Evolutionary conservation across 2,888 invertebrate species (phyloP).

Genomic region (Panopea generosa): DNA sequence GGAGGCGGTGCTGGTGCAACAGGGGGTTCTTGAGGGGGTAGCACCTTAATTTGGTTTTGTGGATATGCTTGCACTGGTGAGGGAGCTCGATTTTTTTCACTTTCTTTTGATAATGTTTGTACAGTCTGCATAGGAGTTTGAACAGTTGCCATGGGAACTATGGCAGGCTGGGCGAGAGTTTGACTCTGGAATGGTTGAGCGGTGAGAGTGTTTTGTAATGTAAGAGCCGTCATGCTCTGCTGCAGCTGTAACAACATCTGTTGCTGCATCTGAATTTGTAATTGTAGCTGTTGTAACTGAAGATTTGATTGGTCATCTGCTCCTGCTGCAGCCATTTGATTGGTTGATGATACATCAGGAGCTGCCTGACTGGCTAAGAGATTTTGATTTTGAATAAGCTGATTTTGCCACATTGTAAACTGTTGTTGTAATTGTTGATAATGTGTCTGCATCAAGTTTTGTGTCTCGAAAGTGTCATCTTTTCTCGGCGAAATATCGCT

Average conservation of each 20-base stretch:
- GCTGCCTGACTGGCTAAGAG: slow-evolving; percentile 65
- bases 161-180: slow-evolving; percentile 10
- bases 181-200: slow-evolving; percentile 21
- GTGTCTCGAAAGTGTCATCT: slow-evolving; percentile 44
- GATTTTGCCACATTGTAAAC: slow-evolving; percentile 79
- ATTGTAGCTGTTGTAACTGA: slow-evolving; percentile 75
- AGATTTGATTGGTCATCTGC: slow-evolving; percentile 65
- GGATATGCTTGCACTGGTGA: slow-evolving; percentile 1
- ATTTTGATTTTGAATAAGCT: slow-evolving; percentile 78
- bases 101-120: slow-evolving; percentile 33
- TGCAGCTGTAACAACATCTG: slow-evolving; percentile 74
- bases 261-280: slow-evolving; percentile 75
- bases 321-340: slow-evolving; percentile 46
- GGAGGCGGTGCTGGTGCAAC: slow-evolving; percentile 38
- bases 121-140: slow-evolving; percentile 24
- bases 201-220: slow-evolving; percentile 62
- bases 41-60: no score
- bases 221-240: slow-evolving; percentile 69
- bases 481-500: slow-evolving; percentile 47
- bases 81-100: slow-evolving; percentile 14
- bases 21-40: slow-evolving; percentile 54
- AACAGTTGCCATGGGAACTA: slow-evolving; percentile 26
- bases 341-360: slow-evolving; percentile 49
- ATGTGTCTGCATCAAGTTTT: slow-evolving; percentile 67
- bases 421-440: slow-evolving; percentile 79